phyloP scores from a whole-genome alignment of 1,140 invertebrate genomes.

The Elysia chlorotica region DNA sequence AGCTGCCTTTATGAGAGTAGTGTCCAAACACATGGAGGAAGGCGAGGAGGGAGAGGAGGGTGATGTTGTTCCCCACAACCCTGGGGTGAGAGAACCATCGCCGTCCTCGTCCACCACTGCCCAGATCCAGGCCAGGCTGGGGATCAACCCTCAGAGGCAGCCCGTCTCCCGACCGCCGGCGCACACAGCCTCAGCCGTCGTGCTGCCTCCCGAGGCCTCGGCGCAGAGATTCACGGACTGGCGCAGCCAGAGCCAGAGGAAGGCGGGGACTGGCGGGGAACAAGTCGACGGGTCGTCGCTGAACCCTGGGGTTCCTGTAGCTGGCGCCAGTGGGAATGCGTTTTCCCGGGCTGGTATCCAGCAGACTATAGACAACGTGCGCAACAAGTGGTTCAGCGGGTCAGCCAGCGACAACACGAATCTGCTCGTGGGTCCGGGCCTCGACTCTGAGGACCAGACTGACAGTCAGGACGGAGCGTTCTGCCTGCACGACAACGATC shows the following conservation, averaged over 20 bases:
- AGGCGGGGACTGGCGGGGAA: no score
- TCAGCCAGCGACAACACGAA: constrained; percentile 39
- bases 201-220: constrained; percentile 16
- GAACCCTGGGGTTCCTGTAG: background rate
- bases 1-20: constrained; percentile 89
- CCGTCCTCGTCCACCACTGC: constrained; percentile 9
- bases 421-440: background rate
- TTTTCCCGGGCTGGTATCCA: constrained; percentile 50
- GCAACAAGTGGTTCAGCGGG: constrained; percentile 48
- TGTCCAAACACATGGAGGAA: constrained; percentile 71
- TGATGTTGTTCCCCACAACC: no score
- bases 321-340: constrained; percentile 14
- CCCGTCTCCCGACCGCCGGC: constrained; percentile 9
- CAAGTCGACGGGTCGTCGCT: background rate
- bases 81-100: no score
- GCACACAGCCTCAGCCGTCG: background rate
- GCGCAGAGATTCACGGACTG: constrained; percentile 16
- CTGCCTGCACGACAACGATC: background rate
- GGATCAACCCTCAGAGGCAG: constrained; percentile 2
- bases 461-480: background rate
- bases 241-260: constrained; percentile 2
- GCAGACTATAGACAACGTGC: constrained; percentile 49
- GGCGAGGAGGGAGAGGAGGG: constrained; percentile 20
- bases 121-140: constrained; percentile 19
- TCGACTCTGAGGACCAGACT: background rate